phyloP scores from a whole-genome alignment of 2,888 invertebrate species.

The Ectemnius continuus region DNA sequence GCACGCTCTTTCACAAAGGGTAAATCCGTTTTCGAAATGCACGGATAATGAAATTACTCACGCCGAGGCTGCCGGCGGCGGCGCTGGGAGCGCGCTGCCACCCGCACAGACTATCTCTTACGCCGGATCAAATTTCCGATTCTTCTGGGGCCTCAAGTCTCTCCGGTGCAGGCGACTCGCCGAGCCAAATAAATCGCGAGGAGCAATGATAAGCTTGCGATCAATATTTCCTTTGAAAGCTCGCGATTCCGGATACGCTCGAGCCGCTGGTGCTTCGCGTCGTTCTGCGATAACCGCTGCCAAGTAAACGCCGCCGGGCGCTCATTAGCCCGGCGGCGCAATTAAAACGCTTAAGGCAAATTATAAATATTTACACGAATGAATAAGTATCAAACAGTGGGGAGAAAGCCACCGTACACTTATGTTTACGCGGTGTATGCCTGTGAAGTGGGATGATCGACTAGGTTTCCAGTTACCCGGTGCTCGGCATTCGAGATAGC shows the following conservation, averaged over 20 bases:
- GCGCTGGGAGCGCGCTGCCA: background rate
- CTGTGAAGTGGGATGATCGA: background rate
- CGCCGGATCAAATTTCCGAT: slow-evolving; percentile 28
- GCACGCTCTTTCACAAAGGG: slow-evolving; percentile 17
- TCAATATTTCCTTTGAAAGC: slow-evolving; percentile 51
- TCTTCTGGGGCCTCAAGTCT: slow-evolving; percentile 24
- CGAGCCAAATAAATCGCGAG: slow-evolving; percentile 37
- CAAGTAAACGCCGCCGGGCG: slow-evolving; percentile 41
- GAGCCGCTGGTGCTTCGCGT: slow-evolving; percentile 31
- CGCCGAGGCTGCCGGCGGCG: background rate
- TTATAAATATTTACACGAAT: slow-evolving; percentile 54
- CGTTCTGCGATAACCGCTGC: slow-evolving; percentile 21
- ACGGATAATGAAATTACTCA: slow-evolving; percentile 37
- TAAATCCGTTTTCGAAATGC: slow-evolving; percentile 31
- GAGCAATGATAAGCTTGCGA: slow-evolving; percentile 31
- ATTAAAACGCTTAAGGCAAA: slow-evolving; percentile 52
- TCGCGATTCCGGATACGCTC: slow-evolving; percentile 21
- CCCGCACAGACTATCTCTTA: slow-evolving; percentile 2
- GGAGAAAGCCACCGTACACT: slow-evolving; percentile 43
- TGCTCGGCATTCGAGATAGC: background rate
- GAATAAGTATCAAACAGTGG: slow-evolving; percentile 43
- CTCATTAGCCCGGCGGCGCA: slow-evolving; percentile 48
- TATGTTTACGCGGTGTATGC: background rate
- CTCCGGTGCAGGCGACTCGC: slow-evolving; percentile 16
- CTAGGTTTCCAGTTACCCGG: background rate